Evolutionary conservation across 2,113 vertebrate genomes (phyloP), one percentile per base, ranked within the genome.

Genomic region (Sturnus vulgaris): DNA sequence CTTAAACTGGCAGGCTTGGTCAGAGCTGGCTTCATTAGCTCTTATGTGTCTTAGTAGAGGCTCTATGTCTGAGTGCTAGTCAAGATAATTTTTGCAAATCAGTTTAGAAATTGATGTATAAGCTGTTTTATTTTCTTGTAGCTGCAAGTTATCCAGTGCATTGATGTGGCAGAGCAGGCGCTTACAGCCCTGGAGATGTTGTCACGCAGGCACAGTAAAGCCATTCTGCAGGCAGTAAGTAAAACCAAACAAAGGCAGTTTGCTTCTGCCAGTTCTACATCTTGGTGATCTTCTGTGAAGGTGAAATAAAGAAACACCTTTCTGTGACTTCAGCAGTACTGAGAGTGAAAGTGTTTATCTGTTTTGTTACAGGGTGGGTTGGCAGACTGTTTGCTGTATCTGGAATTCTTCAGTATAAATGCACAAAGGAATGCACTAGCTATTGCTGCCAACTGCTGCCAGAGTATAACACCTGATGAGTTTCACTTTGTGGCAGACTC

Each of bases 381-480:
- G 88, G 99, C 99, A 64, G 99, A 99, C 97, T 99, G 99, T 95
- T 98, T 99, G 96, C 98, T 99, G 33, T 99, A 99, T 97, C 98
- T 99, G 88, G 99, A 99, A 93, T 99, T 99, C 98, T 99, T 99
- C 97, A 99, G 99, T 98, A 99, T 99, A 97, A 99, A 99, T 93
- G 99, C 99, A 95, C 99, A 99, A 98, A 99, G 99, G 97, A 99
- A 99, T 60, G 99, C 99, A 15, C 97, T 99, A 97, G 99, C 99
- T 94, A 99, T 99, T 50, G 99, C 99, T 93, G 99, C 99, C 88
- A 99, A 99, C 97, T 99, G 99, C 98, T 99, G 99, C 97, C 99
- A 99, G 98, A 99, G 99, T 94, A 99, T 99, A 95, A 99, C 99
- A 35, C 98, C 99, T 80, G 99, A 99, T 80, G 99, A 99, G 97